Evolutionary conservation across 1,140 invertebrate species (phyloP).

Genomic region (Pseudomyrmex sp.): DNA sequence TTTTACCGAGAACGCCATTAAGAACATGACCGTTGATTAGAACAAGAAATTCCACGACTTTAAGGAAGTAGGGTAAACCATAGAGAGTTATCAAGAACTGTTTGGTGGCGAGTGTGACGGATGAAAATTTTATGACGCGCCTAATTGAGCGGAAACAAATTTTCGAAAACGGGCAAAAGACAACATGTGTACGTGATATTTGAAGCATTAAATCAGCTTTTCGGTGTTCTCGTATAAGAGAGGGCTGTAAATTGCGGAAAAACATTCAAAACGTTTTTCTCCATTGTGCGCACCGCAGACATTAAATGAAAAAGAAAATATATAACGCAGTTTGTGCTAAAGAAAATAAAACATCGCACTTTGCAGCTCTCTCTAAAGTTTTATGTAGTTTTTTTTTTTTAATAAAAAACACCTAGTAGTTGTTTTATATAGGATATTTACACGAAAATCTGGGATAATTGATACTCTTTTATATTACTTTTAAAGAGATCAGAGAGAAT

Average conservation of each 20-base stretch:
- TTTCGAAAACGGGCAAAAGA: neutral
- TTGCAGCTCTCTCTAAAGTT: no score
- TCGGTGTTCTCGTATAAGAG: neutral
- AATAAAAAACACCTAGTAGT: no score
- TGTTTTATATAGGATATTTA: no score
- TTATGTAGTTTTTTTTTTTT: no score
- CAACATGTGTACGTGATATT: neutral
- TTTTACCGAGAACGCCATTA: slow-evolving; percentile 42
- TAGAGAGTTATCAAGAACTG: neutral
- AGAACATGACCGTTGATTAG: slow-evolving; percentile 40
- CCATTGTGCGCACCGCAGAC: no score
- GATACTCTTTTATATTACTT: no score
- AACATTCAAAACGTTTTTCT: neutral
- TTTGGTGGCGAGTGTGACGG: neutral
- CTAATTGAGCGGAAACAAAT: slow-evolving; percentile 17
- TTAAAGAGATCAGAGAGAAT: no score
- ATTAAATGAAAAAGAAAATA: no score
- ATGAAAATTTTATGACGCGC: neutral
- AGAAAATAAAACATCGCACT: no score
- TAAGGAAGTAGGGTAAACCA: neutral
- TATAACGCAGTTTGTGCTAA: no score
- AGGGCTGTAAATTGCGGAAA: slow-evolving; percentile 19
- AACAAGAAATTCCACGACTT: slow-evolving; percentile 41
- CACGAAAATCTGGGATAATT: no score
- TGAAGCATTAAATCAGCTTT: slow-evolving; percentile 14